Evolutionary conservation across 2,797 vertebrate genomes (phyloP).

Genomic region (Diplodus sargus): DNA sequence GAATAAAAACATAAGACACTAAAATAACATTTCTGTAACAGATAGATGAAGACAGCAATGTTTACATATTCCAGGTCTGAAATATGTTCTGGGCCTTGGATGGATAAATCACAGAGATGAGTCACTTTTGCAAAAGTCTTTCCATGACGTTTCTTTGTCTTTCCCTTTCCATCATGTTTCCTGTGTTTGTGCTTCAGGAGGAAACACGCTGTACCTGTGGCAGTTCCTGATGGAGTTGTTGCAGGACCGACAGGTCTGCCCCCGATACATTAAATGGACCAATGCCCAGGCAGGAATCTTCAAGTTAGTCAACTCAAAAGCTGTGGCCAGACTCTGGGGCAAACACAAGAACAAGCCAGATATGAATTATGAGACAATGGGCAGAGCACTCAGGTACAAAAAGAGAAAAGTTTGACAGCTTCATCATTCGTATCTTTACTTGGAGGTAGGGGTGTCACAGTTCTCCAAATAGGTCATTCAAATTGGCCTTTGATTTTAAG

Average conservation of each 20-base stretch:
- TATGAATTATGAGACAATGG: constrained; percentile 99
- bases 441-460: too few species aligned
- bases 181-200: constrained; percentile 77
- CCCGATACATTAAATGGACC: constrained; percentile 98
- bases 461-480: too few species aligned
- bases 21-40: not conserved
- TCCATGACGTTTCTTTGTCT: not conserved
- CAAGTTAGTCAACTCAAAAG: constrained; percentile 97
- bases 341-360: constrained; percentile 99
- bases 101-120: constrained; percentile 11
- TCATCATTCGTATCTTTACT: too few species aligned
- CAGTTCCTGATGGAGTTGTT: constrained; percentile 96
- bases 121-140: constrained; percentile 15
- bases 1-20: not conserved
- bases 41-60: not conserved
- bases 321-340: constrained; percentile 95
- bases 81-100: not conserved
- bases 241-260: constrained; percentile 95
- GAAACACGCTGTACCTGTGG: constrained; percentile 98
- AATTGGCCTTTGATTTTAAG: too few species aligned
- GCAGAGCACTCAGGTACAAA: constrained; percentile 94
- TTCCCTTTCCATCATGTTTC: constrained; percentile 14
- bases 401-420: too few species aligned
- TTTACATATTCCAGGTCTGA: not conserved
- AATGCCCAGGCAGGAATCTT: constrained; percentile 95